Evolutionary conservation across 1,140 invertebrate species (phyloP).

Genomic region (Drosophila pachea): DNA sequence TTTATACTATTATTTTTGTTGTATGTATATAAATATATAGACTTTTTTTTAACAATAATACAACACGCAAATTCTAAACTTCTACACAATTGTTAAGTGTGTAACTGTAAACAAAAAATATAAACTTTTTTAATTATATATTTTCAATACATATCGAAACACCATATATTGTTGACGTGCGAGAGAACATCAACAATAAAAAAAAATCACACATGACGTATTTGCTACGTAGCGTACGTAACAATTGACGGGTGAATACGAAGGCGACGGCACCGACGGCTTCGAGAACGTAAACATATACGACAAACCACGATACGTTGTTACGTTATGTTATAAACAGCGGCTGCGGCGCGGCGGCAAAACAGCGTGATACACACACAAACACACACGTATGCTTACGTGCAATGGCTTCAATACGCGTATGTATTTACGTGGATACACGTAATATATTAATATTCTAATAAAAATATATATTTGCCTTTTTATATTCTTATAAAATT

Average conservation of each 20-base stretch:
- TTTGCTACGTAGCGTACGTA: conserved; percentile 20
- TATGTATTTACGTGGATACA: conserved; percentile 25
- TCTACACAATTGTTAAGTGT: conserved; percentile 55
- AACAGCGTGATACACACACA: conserved; percentile 39
- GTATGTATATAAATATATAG: conserved; percentile 27
- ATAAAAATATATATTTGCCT: conserved; percentile 12
- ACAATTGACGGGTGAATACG: conserved; percentile 12
- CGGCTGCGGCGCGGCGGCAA: conserved; percentile 52
- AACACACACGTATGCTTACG: conserved; percentile 23
- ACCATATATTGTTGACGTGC: conserved; percentile 8
- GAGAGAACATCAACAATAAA: conserved; percentile 31
- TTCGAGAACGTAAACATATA: conserved; percentile 21
- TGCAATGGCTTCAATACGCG: conserved; percentile 34
- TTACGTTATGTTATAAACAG: conserved; percentile 47
- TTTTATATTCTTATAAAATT: conserved; percentile 6
- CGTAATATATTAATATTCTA: conserved; percentile 40
- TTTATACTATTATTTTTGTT: conserved; percentile 28
- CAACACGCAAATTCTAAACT: conserved; percentile 54
- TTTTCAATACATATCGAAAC: not conserved
- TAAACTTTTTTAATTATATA: conserved; percentile 22
- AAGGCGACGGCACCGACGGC: conserved; percentile 7
- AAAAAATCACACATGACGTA: conserved; percentile 38
- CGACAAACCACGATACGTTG: conserved; percentile 31
- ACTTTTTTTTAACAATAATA: conserved; percentile 53
- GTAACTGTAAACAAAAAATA: conserved; percentile 56